Conservation (phyloP, 2,888 invertebrate genomes). For the Eutolmus rufibarbis region DNA sequence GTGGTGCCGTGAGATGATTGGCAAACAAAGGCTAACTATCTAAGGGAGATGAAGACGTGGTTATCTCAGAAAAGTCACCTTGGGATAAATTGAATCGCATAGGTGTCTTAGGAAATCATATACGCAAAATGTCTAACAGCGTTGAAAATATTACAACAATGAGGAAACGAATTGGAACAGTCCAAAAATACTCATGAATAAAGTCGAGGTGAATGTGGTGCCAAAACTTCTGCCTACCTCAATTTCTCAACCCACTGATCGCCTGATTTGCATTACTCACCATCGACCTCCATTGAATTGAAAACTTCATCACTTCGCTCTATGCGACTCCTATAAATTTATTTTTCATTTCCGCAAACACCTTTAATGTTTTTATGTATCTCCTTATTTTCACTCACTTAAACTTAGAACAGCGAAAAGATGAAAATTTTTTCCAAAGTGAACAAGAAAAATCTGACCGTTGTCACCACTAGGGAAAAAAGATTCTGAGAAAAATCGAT, state of each 20-base stretch:
- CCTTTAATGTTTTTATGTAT: not conserved
- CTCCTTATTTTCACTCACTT: not conserved
- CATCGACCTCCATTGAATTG: constrained; percentile 46
- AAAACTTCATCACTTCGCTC: constrained; percentile 40
- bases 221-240: constrained; percentile 17
- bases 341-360: not conserved
- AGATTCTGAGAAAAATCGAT: constrained; percentile 30
- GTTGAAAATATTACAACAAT: not conserved
- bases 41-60: not conserved
- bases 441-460: not conserved
- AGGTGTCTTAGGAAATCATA: not conserved
- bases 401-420: not conserved
- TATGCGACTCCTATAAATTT: not conserved
- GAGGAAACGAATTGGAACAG: not conserved
- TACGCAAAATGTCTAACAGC: not conserved
- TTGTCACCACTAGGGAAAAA: constrained; percentile 11
- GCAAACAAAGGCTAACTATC: not conserved
- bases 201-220: not conserved
- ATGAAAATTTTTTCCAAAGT: not conserved
- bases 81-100: not conserved
- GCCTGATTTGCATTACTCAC: constrained; percentile 41
- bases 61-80: constrained; percentile 3
- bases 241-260: not conserved
- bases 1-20: not conserved
- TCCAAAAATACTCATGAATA: not conserved